A percentile compares a stretch with the other conserved stretches of the same genome.
phyloP scores from a whole-genome alignment of 2,113 vertebrate genomes.

The Thamnaconus septentrionalis region DNA sequence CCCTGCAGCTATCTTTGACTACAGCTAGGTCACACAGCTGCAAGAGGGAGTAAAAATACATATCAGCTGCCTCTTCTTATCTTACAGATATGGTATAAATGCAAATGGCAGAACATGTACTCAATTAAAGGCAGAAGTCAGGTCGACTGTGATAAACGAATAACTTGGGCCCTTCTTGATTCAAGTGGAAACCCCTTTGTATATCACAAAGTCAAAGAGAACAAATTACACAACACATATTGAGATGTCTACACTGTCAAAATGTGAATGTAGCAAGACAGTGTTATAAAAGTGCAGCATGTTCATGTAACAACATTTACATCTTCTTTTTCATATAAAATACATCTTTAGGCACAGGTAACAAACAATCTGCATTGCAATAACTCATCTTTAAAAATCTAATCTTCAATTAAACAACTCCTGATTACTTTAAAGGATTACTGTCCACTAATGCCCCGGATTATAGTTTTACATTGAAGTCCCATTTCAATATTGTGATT shows the following conservation, averaged over 20 bases:
- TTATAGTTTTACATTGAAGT: neutral
- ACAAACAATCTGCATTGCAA: slow-evolving; percentile 59
- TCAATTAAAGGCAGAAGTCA: slow-evolving; percentile 19
- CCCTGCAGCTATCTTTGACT: slow-evolving; percentile 26
- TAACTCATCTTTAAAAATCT: slow-evolving; percentile 11
- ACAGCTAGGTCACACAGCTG: slow-evolving; percentile 21
- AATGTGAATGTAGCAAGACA: slow-evolving; percentile 30
- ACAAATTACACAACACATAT: neutral
- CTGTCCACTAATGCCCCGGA: too few species aligned
- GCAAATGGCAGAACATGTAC: slow-evolving; percentile 20
- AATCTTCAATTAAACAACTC: slow-evolving; percentile 12
- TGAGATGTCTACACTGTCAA: slow-evolving; percentile 16
- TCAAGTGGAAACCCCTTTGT: slow-evolving; percentile 12
- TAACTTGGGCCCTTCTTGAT: slow-evolving; percentile 15
- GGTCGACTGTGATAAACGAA: slow-evolving; percentile 7
- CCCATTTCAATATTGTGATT: too few species aligned
- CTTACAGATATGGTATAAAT: slow-evolving; percentile 24
- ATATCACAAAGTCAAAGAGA: slow-evolving; percentile 18
- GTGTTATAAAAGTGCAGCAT: slow-evolving; percentile 42
- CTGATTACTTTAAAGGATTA: slow-evolving; percentile 12
- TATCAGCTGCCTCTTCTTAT: slow-evolving; percentile 19
- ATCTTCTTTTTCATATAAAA: slow-evolving; percentile 45
- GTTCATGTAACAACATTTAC: slow-evolving; percentile 28
- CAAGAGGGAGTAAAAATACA: neutral
- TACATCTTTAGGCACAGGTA: slow-evolving; percentile 78